Evolutionary conservation across 2,113 vertebrate genomes (phyloP).

Genomic region (Eubucco bourcierii): DNA sequence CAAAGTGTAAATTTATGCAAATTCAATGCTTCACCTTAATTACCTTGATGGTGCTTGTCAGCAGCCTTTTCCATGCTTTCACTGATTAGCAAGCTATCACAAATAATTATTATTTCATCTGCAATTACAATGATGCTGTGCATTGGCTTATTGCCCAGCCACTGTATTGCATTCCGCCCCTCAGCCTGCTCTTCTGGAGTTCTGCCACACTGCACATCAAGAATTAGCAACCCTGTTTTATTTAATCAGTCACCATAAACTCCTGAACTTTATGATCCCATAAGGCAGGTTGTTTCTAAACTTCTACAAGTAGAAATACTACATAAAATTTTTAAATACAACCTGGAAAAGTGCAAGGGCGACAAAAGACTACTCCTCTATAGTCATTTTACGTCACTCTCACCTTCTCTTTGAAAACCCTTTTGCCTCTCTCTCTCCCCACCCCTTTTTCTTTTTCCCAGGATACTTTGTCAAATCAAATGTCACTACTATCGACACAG

Average conservation of each 20-base stretch:
- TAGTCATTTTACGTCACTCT: not conserved
- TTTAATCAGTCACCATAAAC: slow-evolving; percentile 33
- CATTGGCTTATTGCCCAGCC: slow-evolving; percentile 52
- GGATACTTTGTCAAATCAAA: not conserved
- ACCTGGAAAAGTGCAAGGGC: not conserved
- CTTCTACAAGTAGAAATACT: not conserved
- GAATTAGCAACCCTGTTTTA: slow-evolving; percentile 14
- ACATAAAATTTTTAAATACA: not conserved
- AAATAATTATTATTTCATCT: slow-evolving; percentile 79
- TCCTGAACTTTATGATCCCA: slow-evolving; percentile 1
- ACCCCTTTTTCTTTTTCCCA: fast-evolving
- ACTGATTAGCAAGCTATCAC: slow-evolving; percentile 74
- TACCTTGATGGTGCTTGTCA: slow-evolving; percentile 69
- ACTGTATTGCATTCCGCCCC: not conserved
- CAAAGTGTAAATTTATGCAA: slow-evolving; percentile 80
- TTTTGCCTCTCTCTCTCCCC: not conserved
- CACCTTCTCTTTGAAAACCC: not conserved
- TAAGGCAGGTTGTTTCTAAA: not conserved
- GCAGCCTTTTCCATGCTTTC: slow-evolving; percentile 64
- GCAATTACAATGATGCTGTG: slow-evolving; percentile 68
- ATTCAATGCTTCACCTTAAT: slow-evolving; percentile 76
- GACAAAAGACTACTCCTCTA: not conserved
- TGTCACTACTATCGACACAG: not conserved
- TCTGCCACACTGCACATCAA: not conserved
- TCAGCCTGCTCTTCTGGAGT: not conserved